A percentile compares a stretch with the other conserved stretches of the same genome.
These are phyloP conservation scores for Aegotheles bennettii DNA, from an alignment of 2,113 vertebrate genomes.

Conservation along the genomic window DNA sequence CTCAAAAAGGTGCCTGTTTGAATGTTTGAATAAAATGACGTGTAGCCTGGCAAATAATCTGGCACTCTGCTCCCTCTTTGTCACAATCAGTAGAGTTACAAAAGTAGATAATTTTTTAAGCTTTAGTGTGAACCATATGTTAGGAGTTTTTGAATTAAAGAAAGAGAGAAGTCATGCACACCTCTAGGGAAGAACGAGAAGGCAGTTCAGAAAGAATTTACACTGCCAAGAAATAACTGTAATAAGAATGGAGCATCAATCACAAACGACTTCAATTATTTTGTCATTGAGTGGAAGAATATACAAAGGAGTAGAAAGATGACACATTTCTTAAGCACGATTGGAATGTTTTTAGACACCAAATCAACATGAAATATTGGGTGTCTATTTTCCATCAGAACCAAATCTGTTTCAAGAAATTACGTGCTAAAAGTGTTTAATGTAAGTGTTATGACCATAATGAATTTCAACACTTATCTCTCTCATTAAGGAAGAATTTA, in stretches of 20 bases:
- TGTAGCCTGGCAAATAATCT: background rate
- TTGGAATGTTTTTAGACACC: conserved; percentile 25
- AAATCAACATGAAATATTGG: conserved; percentile 49
- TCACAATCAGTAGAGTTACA: background rate
- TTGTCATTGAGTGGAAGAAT: conserved; percentile 30
- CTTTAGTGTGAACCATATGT: conserved; percentile 6
- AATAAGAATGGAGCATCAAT: conserved; percentile 28
- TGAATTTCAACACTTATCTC: conserved; percentile 9
- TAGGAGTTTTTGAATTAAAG: background rate
- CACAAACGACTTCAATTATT: conserved; percentile 30
- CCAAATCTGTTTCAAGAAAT: conserved; percentile 34
- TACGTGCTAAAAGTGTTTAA: background rate
- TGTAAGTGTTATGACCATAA: conserved; percentile 15
- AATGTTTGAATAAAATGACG: background rate
- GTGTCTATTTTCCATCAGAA: conserved; percentile 24
- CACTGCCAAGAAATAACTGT: conserved; percentile 13
- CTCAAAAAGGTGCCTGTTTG: background rate
- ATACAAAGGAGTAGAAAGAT: conserved; percentile 30
- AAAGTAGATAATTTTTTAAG: background rate
- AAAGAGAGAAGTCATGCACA: background rate
- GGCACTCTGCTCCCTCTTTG: background rate
- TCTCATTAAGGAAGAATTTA: background rate
- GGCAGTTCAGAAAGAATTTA: conserved; percentile 23
- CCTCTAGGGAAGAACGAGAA: background rate
- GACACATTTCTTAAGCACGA: background rate